Evolutionary conservation across 2,888 invertebrate genomes (phyloP), one percentile per base, ranked within the genome.

Genomic region (Lysandra bellargus): DNA sequence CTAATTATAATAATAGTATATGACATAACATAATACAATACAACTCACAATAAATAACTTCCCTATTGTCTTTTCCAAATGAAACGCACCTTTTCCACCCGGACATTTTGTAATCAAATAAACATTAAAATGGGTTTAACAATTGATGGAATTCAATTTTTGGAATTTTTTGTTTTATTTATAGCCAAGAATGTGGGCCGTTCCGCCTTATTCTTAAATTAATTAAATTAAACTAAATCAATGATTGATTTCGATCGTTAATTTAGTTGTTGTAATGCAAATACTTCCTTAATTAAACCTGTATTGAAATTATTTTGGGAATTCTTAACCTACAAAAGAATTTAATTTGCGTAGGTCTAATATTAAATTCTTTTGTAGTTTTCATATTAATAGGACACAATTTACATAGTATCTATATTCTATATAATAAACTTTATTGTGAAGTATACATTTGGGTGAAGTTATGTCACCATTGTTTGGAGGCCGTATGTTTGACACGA

Each of bases 141-240:
- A 69, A 69, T 69, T 17, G 69, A 69, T 14, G 17, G 69, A 69
- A 69, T 69, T 37, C 14, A 5, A 33, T 4, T 69, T 33, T 37
- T 14, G 5, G 5, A 69, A 37, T 37, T 37, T 37, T 33, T 4
- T 37, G 33, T 69, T 37, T 69, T 5, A 69, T 69, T 33, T 37
- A 37, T 5, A 30, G 64, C 30, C 64, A 69, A 14, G 33, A 69
- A 69, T 69, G 64, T 17, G 57, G 57, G 57, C 17, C 14, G 69
- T 14, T 37, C 33, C 69, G 33, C 14, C 69, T 69, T 37, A 37
- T 69, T 37, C 14, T 33, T 14, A 69, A 33, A 2, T 53, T 76
- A 76, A 74, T 74, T 74, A 30, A 76, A 76, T 76, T 57, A 57
- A 17, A 57, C 49, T 2, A 3, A 49, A 76, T n/a, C 30, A 76